These are phyloP conservation scores for Lepidurus packardi DNA, from an alignment of 1,140 invertebrate genomes.

Conservation along the genomic window DNA sequence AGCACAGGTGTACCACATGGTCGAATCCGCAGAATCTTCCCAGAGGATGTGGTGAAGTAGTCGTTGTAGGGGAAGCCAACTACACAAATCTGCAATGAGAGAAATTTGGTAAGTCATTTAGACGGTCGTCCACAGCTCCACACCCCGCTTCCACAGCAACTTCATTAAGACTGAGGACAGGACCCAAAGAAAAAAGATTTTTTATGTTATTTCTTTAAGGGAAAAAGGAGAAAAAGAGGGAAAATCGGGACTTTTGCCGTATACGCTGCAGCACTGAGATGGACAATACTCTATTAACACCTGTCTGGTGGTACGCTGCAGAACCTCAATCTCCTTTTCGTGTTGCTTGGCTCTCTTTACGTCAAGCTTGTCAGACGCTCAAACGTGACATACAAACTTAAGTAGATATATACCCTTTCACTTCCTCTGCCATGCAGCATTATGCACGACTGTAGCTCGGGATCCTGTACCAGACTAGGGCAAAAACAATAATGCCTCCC, in stretches of 20 bases:
- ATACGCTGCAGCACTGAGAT: background rate
- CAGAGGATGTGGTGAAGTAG: conserved; percentile 1
- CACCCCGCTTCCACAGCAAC: background rate
- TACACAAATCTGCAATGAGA: background rate
- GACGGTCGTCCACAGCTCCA: background rate
- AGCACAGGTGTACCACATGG: conserved; percentile 2
- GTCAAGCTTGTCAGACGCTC: background rate
- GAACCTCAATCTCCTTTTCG: background rate
- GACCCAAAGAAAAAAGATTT: too few relatives aligned
- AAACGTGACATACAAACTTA: conserved; percentile 2
- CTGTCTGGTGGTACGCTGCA: background rate
- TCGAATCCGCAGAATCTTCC: background rate
- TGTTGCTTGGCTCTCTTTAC: background rate
- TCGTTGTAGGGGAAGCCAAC: background rate
- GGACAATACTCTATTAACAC: conserved; percentile 10
- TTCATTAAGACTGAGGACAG: background rate
- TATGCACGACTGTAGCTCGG: background rate
- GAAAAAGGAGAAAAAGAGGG: background rate
- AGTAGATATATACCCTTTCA: background rate
- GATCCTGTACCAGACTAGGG: background rate
- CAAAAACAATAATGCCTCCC: background rate
- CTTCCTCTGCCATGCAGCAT: background rate
- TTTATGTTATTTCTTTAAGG: too few relatives aligned
- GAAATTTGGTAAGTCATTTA: background rate
- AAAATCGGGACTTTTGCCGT: background rate